phyloP scores from a whole-genome alignment of 1,140 invertebrate species.

The Dufourea novaeangliae region DNA sequence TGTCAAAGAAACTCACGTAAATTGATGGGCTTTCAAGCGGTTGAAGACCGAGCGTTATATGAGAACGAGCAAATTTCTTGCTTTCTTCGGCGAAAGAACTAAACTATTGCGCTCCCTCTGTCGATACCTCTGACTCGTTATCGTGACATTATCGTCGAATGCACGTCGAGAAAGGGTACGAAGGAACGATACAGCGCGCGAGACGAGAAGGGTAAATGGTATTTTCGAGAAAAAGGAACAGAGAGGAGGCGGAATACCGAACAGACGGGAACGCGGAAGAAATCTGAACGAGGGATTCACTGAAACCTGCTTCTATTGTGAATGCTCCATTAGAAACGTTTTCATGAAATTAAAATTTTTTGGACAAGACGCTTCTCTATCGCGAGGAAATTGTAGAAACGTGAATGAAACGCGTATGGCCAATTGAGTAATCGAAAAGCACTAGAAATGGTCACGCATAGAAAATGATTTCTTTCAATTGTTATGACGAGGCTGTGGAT shows the following conservation, averaged over 20 bases:
- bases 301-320: background rate
- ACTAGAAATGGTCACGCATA: too few relatives aligned
- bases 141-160: conserved; percentile 24
- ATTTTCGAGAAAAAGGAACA: conserved; percentile 23
- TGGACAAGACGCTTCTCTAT: background rate
- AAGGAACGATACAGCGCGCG: conserved; percentile 3
- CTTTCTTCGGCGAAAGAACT: background rate
- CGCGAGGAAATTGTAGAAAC: background rate
- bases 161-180: conserved; percentile 16
- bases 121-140: conserved; percentile 26
- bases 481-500: too few relatives aligned
- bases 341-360: conserved; percentile 3
- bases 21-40: background rate
- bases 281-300: conserved; percentile 18
- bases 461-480: background rate
- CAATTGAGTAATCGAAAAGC: too few relatives aligned
- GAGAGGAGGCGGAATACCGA: background rate
- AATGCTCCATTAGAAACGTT: background rate
- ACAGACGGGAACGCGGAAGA: background rate
- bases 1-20: background rate
- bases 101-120: conserved; percentile 1
- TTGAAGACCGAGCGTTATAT: background rate
- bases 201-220: conserved; percentile 20
- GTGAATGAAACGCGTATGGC: too few relatives aligned
- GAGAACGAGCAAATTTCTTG: conserved; percentile 4